Evolutionary conservation across 1,140 invertebrate species (phyloP), one percentile per base, ranked within the genome.

Genomic region (Anastatus disparis): DNA sequence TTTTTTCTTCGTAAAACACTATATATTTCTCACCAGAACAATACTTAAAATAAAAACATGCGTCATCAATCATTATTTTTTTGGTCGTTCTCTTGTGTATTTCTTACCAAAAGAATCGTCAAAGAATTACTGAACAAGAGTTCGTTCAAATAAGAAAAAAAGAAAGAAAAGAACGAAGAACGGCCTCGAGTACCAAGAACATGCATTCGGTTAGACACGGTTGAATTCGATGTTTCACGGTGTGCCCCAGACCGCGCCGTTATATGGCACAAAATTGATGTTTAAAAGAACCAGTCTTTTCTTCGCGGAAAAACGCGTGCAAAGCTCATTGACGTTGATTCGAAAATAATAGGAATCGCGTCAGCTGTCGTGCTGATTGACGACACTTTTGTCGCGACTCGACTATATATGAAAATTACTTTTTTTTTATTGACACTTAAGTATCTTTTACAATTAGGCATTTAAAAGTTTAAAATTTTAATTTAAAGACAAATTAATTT

Each of bases 191-290:
- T 61, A 61, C 58, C 40, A n/a, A 20, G 40, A 61, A 61, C 13
- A 40, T 20, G 3, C 0, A 26, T 52, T 50, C 46, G n/a, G n/a
- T 63, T 63, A 24, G 61, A 52, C 46, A 63, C 26, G 42, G 42
- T 3, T 59, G 10, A 42, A 59, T 59, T 26, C 13, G 29, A 56
- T 12, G 29, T 56, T 35, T 56, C 29, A 56, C 29, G 53, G 53
- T 13, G 8, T 8, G 20, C 17, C 31, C 8, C 12, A 13, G 10
- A 42, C 7, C n/a, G n/a, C n/a, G n/a, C n/a, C n/a, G n/a, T n/a
- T n/a, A n/a, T n/a, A n/a, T n/a, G n/a, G n/a, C n/a, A n/a, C 35
- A 26, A 61, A 59, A 59, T 59, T 46, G 58, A 3, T 40, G 40
- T 42, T 44, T 46, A 29, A 26, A 27, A 29, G 59, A 62, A 62